Conservation (phyloP, 2,113 vertebrate species). For the Otolemur garnettii region DNA sequence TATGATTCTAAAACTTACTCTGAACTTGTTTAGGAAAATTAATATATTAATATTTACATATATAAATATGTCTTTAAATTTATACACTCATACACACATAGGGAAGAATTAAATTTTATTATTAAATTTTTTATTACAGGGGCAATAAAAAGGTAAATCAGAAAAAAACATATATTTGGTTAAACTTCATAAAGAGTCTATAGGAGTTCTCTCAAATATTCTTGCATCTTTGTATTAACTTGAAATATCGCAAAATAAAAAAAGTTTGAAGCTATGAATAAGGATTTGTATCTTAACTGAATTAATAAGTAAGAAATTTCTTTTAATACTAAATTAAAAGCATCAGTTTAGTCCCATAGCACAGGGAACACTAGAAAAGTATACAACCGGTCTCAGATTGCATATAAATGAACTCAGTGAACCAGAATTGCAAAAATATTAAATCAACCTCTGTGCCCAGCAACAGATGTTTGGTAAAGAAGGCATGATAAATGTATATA, state of each 20-base stretch:
- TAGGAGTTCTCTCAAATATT: background rate
- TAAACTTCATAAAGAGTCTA: background rate
- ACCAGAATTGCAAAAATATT: background rate
- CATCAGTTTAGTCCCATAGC: background rate
- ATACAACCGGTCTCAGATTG: background rate
- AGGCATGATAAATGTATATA: too few species aligned
- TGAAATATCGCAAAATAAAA: background rate
- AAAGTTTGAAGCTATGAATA: background rate
- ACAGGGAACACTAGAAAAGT: background rate
- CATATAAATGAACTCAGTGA: background rate
- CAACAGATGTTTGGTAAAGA: too few species aligned
- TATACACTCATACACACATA: background rate
- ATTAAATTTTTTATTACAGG: background rate
- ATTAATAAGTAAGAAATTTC: background rate
- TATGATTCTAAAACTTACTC: background rate
- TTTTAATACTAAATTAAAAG: background rate
- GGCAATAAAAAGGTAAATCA: background rate
- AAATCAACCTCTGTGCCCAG: too few species aligned
- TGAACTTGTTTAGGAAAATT: background rate
- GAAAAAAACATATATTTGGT: background rate
- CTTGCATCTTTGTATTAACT: background rate
- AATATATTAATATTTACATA: background rate
- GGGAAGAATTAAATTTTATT: too few species aligned
- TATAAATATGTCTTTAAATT: accelerated
- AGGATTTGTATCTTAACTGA: background rate